These are phyloP conservation scores for Hoplostethus atlanticus DNA, from an alignment of 2,797 vertebrate genomes.

Conservation along the genomic window DNA sequence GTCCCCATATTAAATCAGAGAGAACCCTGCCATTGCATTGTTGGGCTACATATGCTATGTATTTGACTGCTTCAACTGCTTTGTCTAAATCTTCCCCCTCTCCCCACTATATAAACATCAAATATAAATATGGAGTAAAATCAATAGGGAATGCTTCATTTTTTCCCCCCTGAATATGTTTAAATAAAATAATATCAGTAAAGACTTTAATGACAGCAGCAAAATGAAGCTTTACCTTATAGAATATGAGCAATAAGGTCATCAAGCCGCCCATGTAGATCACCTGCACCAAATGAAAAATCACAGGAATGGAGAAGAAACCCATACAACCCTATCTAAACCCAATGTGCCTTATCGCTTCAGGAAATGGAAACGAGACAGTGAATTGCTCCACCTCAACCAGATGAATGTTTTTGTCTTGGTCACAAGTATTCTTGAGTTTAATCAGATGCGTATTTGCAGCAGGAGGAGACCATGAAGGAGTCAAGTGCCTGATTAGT, in stretches of 20 bases:
- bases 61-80: background rate
- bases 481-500: slow-evolving; percentile 70
- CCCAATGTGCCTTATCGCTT: background rate
- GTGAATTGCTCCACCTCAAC: background rate
- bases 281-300: slow-evolving; percentile 83
- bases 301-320: background rate
- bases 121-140: background rate
- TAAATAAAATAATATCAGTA: background rate
- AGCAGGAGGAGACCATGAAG: slow-evolving; percentile 51
- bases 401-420: slow-evolving; percentile 33
- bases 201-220: background rate
- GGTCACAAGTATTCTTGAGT: slow-evolving; percentile 62
- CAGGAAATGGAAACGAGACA: slow-evolving; percentile 4
- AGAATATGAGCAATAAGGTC: slow-evolving; percentile 96
- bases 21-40: background rate
- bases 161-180: too few relatives aligned
- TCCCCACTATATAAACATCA: background rate
- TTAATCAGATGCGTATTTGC: slow-evolving; percentile 68
- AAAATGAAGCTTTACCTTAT: slow-evolving; percentile 87
- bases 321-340: background rate
- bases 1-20: background rate
- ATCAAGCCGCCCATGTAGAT: slow-evolving; percentile 95
- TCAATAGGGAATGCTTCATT: too few relatives aligned
- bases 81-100: too few relatives aligned
- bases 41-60: background rate